phyloP scores from a whole-genome alignment of 2,113 vertebrate genomes.

The Notarius quadriscutis region DNA sequence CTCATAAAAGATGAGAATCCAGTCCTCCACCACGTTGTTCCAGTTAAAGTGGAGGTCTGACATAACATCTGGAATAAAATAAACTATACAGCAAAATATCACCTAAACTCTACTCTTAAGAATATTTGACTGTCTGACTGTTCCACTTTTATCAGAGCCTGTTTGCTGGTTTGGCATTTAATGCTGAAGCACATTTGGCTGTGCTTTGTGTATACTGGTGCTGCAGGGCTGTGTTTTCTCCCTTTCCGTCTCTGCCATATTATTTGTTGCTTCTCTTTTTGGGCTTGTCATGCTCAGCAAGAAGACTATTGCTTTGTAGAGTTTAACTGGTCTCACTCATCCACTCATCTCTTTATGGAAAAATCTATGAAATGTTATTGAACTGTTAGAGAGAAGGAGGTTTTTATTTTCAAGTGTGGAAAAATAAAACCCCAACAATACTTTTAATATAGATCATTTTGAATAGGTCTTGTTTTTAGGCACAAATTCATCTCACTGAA shows the following conservation, averaged over 20 bases:
- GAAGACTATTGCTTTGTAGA: constrained; percentile 5
- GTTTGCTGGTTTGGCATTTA: constrained; percentile 38
- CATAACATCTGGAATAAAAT: constrained; percentile 1
- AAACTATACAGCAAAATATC: neutral
- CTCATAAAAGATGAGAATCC: neutral
- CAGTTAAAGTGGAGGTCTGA: neutral
- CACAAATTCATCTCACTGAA: neutral
- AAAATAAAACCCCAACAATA: neutral
- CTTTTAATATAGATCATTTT: neutral
- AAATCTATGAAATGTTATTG: neutral
- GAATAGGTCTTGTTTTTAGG: neutral
- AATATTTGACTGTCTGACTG: neutral
- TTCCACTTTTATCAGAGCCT: constrained; percentile 24
- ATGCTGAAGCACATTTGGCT: constrained; percentile 21
- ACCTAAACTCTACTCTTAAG: neutral
- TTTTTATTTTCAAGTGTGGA: neutral
- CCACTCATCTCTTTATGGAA: constrained; percentile 26
- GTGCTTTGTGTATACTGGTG: constrained; percentile 55
- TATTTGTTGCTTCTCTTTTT: constrained; percentile 9
- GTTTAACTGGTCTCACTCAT: constrained; percentile 39
- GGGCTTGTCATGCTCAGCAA: constrained; percentile 32
- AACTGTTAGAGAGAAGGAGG: neutral
- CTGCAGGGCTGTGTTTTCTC: constrained; percentile 57
- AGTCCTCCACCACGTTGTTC: neutral
- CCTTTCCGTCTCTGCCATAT: constrained; percentile 26